Conservation (phyloP, 2,797 vertebrate genomes). For the Galaxias olidus region DNA sequence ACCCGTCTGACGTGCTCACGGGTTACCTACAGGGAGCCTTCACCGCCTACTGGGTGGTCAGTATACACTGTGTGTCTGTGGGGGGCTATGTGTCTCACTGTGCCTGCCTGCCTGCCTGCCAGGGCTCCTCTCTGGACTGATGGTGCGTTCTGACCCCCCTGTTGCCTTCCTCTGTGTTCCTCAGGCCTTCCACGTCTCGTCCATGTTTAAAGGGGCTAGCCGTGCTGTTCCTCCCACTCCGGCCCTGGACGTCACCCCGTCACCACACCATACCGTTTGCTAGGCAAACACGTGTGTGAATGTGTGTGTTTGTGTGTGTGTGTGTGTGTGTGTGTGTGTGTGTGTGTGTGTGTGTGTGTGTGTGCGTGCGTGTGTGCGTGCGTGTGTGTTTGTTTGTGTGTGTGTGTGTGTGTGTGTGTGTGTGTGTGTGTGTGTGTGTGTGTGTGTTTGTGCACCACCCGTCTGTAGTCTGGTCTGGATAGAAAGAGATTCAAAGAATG, state of each 20-base stretch:
- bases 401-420: neutral
- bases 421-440: constrained; percentile 5
- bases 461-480: constrained; percentile 23
- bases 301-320: neutral
- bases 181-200: constrained; percentile 68
- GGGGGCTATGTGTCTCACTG: neutral
- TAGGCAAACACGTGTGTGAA: constrained; percentile 19
- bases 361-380: constrained; percentile 9
- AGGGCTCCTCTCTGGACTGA: neutral
- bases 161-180: constrained; percentile 8
- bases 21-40: constrained; percentile 73
- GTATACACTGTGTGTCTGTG: constrained; percentile 36
- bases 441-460: constrained; percentile 25
- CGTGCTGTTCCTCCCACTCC: constrained; percentile 39
- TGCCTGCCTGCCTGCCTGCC: constrained; percentile 12
- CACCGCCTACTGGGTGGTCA: constrained; percentile 79
- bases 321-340: neutral
- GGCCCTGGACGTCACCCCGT: constrained; percentile 45
- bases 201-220: constrained; percentile 63
- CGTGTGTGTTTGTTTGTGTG: neutral
- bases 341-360: neutral
- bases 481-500: constrained; percentile 49
- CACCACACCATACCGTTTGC: constrained; percentile 58
- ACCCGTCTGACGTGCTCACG: constrained; percentile 64
- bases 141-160: neutral